Evolutionary conservation across 2,888 invertebrate genomes (phyloP).

Genomic region (Platypus cylindrus): DNA sequence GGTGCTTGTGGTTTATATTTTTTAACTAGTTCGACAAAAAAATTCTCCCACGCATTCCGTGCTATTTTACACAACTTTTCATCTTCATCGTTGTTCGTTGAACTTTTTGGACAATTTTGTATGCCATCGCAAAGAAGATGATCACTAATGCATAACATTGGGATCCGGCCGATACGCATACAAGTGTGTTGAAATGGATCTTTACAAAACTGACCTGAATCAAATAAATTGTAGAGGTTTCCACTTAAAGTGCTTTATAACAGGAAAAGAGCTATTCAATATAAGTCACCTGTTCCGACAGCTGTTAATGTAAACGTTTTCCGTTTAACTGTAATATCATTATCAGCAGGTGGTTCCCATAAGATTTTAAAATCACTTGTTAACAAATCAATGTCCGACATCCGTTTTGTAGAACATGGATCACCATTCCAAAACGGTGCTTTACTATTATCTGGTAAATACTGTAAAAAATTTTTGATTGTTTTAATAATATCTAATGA

Average conservation of each 20-base stretch:
- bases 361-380: constrained; percentile 23
- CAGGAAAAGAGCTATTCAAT: not conserved
- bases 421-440: constrained; percentile 27
- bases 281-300: constrained; percentile 25
- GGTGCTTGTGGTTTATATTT: constrained; percentile 20
- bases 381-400: constrained; percentile 25
- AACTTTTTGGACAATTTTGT: constrained; percentile 52
- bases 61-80: constrained; percentile 25
- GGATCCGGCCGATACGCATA: constrained; percentile 28
- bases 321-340: constrained; percentile 17
- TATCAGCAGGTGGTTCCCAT: constrained; percentile 25
- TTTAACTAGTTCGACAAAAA: constrained; percentile 22
- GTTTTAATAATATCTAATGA: too few relatives aligned
- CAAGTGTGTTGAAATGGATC: constrained; percentile 27
- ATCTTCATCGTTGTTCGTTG: constrained; percentile 34
- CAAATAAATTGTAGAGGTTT: constrained; percentile 1
- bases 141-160: constrained; percentile 47
- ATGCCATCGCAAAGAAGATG: constrained; percentile 55
- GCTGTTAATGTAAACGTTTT: constrained; percentile 26
- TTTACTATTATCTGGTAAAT: constrained; percentile 22
- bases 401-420: constrained; percentile 21
- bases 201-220: constrained; percentile 22
- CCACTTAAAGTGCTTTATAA: not conserved
- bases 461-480: constrained; percentile 23
- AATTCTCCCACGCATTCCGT: constrained; percentile 22